Evolutionary conservation across 2,888 invertebrate species (phyloP).

Genomic region (Chrysina gloriosa): DNA sequence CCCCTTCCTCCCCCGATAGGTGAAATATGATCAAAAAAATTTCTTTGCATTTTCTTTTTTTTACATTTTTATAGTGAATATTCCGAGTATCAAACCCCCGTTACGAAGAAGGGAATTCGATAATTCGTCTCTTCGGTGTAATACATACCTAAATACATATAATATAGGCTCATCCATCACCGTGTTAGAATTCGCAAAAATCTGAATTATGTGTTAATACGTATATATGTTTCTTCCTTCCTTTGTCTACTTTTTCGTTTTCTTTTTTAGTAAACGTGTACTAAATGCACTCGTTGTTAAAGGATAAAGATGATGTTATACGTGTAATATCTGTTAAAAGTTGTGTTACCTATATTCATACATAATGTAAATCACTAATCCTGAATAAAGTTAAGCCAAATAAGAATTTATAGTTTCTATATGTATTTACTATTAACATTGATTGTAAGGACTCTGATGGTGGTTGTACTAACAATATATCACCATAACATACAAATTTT

Average conservation of each 20-base stretch:
- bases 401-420: neutral
- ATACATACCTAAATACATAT: neutral
- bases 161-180: neutral
- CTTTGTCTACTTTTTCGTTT: neutral
- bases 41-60: neutral
- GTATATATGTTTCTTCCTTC: neutral
- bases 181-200: neutral
- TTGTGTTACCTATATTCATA: slow-evolving; percentile 42
- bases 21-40: neutral
- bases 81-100: neutral
- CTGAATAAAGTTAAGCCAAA: slow-evolving; percentile 33
- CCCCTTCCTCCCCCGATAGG: too few relatives aligned
- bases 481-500: too few relatives aligned
- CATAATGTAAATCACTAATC: slow-evolving; percentile 40
- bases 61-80: neutral
- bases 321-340: slow-evolving; percentile 41
- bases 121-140: neutral
- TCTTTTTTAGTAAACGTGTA: slow-evolving; percentile 3
- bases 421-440: too few relatives aligned
- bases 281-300: slow-evolving; percentile 40
- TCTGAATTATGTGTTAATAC: neutral
- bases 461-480: too few relatives aligned
- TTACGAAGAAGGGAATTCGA: neutral
- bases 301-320: slow-evolving; percentile 27
- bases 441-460: too few relatives aligned